Evolutionary conservation across 1,140 invertebrate species (phyloP), one percentile per base, ranked within the genome.

Genomic region (Melitaea cinxia): DNA sequence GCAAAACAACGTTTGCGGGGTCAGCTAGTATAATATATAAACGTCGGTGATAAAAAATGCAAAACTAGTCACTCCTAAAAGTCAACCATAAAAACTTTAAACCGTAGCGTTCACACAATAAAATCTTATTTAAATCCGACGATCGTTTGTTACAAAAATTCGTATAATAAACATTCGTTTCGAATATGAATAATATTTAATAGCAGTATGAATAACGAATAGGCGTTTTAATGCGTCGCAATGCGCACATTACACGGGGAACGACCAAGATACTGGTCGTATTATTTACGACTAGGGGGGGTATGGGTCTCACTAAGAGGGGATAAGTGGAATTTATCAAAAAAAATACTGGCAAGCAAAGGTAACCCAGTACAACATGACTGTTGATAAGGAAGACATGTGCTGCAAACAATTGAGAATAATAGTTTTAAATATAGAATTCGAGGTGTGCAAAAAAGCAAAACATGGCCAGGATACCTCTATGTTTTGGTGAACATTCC

Each of bases 161-260:
- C 30, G 63, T 57, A 59, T 52, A 30, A 65, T 65, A 65, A 65
- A 65, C 62, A 60, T 60, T 66, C 64, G 26, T 53, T 52, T 37
- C 56, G 39, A 60, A 58, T 75, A 68, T 74, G 70, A 71, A 74
- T 74, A 68, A 75, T 68, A 72, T 75, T 72, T 61, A 71, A 69
- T 62, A 75, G 66, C 59, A 62, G 45, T 60, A 73, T 74, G 77
- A 79, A 79, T 78, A 71, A 61, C 67, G 78, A 81, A 77, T 79
- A 79, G 75, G 68, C 70, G 60, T 56, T 70, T 77, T 77, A 83
- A 77, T 77, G 73, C 70, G 69, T 75, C 70, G 70, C 61, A 63
- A 61, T 72, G 73, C 73, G 70, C 65, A 71, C 69, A 71, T 71
- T 71, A 71, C 69, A 65, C 69, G 63, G 37, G 45, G 59, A 67